Percentiles rank a stretch among this genome's conserved stretches.
Conservation (phyloP, 2,797 vertebrate species). For the Allobates femoralis region DNA sequence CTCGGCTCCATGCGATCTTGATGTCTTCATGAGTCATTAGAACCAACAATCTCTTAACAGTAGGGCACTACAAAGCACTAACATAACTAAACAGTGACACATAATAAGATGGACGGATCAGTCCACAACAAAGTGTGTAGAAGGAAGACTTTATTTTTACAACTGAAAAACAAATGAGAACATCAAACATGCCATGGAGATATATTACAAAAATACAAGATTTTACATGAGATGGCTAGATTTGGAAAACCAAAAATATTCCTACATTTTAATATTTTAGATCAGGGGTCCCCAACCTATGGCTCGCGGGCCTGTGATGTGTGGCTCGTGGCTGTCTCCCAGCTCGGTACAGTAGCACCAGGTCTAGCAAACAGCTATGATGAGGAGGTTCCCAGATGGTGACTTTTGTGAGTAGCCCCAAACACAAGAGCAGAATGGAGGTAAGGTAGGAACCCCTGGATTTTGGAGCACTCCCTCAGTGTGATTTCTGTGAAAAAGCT, state of each 20-base stretch:
- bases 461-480: no score
- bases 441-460: no score
- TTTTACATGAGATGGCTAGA: background rate
- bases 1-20: background rate
- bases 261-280: no score
- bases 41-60: background rate
- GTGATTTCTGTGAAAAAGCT: no score
- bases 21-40: slow-evolving; percentile 6
- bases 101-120: background rate
- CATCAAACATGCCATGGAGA: background rate
- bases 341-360: no score
- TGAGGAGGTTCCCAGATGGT: no score
- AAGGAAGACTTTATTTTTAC: background rate
- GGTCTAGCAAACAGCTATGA: no score
- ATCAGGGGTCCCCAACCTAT: no score
- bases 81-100: background rate
- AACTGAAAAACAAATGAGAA: background rate
- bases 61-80: background rate
- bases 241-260: background rate
- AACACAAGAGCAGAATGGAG: no score
- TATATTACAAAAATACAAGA: background rate
- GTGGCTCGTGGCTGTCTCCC: no score
- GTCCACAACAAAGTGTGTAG: background rate
- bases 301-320: no score
- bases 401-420: no score